Conservation (phyloP, 2,113 vertebrate species). For the Furnarius figulus region DNA sequence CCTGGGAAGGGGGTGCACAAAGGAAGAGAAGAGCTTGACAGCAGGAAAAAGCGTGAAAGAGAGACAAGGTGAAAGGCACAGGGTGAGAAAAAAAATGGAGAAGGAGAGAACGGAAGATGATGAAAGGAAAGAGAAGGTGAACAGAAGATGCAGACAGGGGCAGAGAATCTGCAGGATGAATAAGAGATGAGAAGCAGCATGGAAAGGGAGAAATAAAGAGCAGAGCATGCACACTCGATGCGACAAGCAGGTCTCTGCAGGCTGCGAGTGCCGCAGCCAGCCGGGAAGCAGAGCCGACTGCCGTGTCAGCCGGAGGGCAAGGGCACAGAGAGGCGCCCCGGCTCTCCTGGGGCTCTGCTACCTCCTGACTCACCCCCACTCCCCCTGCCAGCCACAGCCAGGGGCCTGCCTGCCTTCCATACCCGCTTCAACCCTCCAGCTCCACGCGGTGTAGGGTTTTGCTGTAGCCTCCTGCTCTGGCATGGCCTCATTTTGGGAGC, state of each 20-base stretch:
- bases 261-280: neutral
- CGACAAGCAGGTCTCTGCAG: neutral
- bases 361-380: neutral
- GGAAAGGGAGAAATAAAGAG: neutral
- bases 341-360: neutral
- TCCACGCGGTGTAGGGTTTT: rapidly evolving
- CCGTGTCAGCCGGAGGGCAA: neutral
- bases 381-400: neutral
- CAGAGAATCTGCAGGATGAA: neutral
- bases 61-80: neutral
- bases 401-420: neutral
- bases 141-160: neutral
- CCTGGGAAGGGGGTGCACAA: neutral
- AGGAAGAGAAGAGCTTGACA: rapidly evolving
- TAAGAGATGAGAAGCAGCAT: neutral
- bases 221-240: neutral
- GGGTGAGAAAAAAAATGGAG: neutral
- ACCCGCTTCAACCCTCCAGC: neutral
- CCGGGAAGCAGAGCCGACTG: neutral
- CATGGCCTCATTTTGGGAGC: rapidly evolving
- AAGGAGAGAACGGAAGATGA: neutral
- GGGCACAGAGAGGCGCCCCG: neutral
- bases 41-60: neutral
- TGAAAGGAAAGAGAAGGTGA: neutral
- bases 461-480: neutral